These are phyloP conservation scores for Pantherophis vulpinus DNA, from an alignment of 2,797 vertebrate species.

Conservation along the genomic window DNA sequence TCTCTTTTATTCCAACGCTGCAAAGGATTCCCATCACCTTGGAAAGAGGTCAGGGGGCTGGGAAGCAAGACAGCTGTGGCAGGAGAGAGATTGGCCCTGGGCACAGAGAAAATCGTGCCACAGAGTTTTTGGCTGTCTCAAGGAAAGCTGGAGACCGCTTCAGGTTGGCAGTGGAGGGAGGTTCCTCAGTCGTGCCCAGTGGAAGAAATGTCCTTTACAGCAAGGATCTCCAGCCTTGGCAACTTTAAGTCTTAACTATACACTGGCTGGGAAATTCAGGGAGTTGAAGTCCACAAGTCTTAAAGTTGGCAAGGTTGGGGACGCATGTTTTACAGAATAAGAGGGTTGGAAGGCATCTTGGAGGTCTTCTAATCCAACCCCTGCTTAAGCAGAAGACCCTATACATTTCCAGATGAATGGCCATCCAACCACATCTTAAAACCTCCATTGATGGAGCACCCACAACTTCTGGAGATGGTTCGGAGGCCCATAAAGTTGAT, in stretches of 20 bases:
- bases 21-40: background rate
- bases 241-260: background rate
- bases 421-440: background rate
- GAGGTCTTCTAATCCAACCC: background rate
- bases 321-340: too few species aligned
- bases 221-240: background rate
- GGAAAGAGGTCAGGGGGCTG: background rate
- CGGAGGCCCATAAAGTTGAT: background rate
- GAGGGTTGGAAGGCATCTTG: background rate
- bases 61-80: background rate
- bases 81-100: background rate
- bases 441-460: background rate
- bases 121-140: background rate
- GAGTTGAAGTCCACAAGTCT: too few species aligned
- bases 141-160: background rate
- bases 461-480: background rate
- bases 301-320: too few species aligned
- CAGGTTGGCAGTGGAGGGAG: background rate
- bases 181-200: background rate
- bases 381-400: background rate
- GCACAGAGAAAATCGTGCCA: background rate
- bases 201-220: background rate
- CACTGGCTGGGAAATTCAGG: too few species aligned
- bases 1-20: background rate
- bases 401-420: background rate